Evolutionary conservation across 2,888 invertebrate species (phyloP).

Genomic region (Heterodera filipjevi): DNA sequence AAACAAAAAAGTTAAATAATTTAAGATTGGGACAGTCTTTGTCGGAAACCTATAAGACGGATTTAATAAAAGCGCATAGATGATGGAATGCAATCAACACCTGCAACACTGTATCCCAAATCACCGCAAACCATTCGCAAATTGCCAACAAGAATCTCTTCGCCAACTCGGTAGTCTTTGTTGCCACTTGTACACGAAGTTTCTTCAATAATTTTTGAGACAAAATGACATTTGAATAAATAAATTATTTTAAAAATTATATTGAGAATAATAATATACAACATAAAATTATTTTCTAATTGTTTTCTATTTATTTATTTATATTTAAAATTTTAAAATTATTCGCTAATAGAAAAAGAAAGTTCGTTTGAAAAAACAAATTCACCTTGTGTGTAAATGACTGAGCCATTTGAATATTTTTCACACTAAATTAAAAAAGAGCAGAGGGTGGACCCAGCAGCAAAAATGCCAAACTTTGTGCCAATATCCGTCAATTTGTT

Average conservation of each 20-base stretch:
- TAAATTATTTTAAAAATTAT: too few species aligned
- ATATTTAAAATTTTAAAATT: too few species aligned
- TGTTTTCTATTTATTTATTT: too few species aligned
- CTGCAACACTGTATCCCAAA: constrained; percentile 41
- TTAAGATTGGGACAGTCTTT: too few species aligned
- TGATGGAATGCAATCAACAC: too few species aligned
- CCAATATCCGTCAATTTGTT: constrained; percentile 48
- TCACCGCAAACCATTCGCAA: constrained; percentile 42
- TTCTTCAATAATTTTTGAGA: too few species aligned
- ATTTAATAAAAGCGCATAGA: too few species aligned
- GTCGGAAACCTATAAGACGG: too few species aligned
- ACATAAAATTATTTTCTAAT: too few species aligned
- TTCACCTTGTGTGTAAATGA: constrained; percentile 50
- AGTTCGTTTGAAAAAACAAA: too few species aligned
- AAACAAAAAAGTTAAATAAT: too few species aligned
- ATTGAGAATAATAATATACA: too few species aligned
- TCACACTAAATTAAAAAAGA: constrained; percentile 37
- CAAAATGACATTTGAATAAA: constrained; percentile 10
- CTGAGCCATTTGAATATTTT: constrained; percentile 41
- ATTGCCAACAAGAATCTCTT: constrained; percentile 43
- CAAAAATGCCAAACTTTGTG: constrained; percentile 26
- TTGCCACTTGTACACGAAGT: constrained; percentile 31
- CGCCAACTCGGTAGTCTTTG: constrained; percentile 47
- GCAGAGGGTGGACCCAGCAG: background rate
- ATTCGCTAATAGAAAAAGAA: background rate